Conservation (phyloP, 2,797 vertebrate species). For the Lutjanus campechanus region DNA sequence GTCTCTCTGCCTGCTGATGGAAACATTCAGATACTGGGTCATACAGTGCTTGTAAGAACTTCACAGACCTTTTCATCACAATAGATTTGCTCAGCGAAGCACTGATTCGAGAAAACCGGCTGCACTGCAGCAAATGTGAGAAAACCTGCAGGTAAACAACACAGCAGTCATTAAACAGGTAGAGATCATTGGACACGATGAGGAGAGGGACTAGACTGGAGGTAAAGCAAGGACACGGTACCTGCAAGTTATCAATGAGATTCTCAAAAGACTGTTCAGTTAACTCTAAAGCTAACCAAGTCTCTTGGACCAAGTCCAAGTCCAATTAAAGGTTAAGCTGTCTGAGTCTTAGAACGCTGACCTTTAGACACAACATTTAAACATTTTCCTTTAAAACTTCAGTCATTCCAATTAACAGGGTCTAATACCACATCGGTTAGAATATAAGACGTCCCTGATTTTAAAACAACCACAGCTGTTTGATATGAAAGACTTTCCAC, state of each 20-base stretch:
- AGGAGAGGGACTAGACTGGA: neutral
- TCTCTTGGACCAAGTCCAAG: neutral
- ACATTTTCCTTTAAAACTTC: neutral
- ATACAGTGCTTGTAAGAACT: slow-evolving; percentile 42
- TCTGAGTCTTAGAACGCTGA: neutral
- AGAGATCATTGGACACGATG: slow-evolving; percentile 1
- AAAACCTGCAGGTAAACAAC: slow-evolving; percentile 43
- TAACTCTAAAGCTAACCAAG: neutral
- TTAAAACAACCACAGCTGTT: neutral
- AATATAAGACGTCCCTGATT: neutral
- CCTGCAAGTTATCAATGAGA: neutral
- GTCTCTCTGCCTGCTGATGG: slow-evolving; percentile 34
- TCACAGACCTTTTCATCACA: slow-evolving; percentile 50
- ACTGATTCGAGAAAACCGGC: slow-evolving; percentile 25
- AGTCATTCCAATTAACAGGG: neutral
- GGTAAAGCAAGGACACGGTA: neutral
- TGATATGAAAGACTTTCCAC: neutral
- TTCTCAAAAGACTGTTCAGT: neutral
- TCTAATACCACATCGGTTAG: neutral
- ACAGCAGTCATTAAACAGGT: slow-evolving; percentile 26
- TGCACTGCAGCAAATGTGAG: slow-evolving; percentile 39
- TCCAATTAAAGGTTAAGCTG: neutral
- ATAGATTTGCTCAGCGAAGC: slow-evolving; percentile 35
- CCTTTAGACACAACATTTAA: neutral
- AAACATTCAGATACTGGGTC: slow-evolving; percentile 54